Evolutionary conservation across 2,797 vertebrate species (phyloP), one percentile per base, ranked within the genome.

Genomic region (Acipenser transmontanus): DNA sequence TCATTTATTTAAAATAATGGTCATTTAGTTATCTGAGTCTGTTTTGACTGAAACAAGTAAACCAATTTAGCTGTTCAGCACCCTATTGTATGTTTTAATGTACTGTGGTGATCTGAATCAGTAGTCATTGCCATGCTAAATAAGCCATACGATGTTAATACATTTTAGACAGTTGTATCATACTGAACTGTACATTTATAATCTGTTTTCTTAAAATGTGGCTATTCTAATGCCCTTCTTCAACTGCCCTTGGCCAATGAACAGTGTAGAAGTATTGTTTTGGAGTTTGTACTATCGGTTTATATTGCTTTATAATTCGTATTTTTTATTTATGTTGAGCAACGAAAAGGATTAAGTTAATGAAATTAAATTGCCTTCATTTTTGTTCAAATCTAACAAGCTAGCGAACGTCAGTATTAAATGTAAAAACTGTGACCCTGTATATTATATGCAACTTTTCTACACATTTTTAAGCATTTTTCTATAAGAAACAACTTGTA

Each of bases 401-500:
- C 34, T 34, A 34, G 3, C 4, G 3, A 34, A 34, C 34, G 56
- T 50, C 62, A 70, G 69, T 70, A 67, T 70, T 70, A 70, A 70
- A n/a, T 70, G 47, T 49, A 65, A 56, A 50, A 20, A 13, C 59
- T 48, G 57, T 48, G 49, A 50, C 1, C 34, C 49, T 54, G 12
- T 64, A 8, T 64, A 56, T 20, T 14, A 49, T 50, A 65, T 54
- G 7, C 49, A 62, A 67, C 50, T 34, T 63, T 60, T 63, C 51
- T 59, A 62, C 59, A 49, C 12, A 14, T 52, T 59, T 70, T 64
- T 48, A 34, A 34, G 34, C 34, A 34, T 34, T 69, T 68, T 70
- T 64, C 51, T 70, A 59, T 62, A 54, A 62, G 7, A 61, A 50
- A 66, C 8, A 17, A 20, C 49, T 66, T 70, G 61, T 76, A 76